Base-by-base conservation (phyloP, 2,797 vertebrate genomes). In the Lutjanus argentimaculatus region DNA sequence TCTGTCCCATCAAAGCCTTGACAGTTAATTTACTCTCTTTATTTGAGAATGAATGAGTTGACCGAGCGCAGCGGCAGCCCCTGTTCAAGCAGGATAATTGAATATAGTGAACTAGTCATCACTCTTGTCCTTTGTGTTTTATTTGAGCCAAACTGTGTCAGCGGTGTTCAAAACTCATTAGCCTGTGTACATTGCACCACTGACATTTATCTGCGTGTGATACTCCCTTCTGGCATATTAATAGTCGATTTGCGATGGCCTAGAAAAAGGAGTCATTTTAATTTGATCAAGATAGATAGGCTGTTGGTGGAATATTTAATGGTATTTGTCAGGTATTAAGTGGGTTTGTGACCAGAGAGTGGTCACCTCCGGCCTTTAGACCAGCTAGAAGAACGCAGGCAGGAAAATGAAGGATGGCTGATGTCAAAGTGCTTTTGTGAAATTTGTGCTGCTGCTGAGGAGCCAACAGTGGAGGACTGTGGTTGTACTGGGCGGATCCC, bases 121-220 rank as follows among this genome's bases (percentile, higher is more conserved):
- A 83, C 72, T 89, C 78, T 74, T 87, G 82, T 87, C 85, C 80
- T 80, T 81, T 80, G 69, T 81, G 80, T 66, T 90, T 80, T 86
- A 65, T 92, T 85, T 81, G 75, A 87, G 77, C 66, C 79, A 82
- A 72, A 83, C 72, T 19, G 73, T 89, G 84, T 91, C 84, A 88
- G 89, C 65, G 45, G 55, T 70, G 55, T 87, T 93, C 85, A 87
- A 82, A 92, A 92, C 88, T 89, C 90, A 94, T 94, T 93, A 93
- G 83, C 84, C 80, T 72, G 77, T 89, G 83, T 87, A 79, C 72
- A 63, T 85, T 87, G 65, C 53, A 79, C 59, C 69, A 25, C 85
- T 85, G 89, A 85, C 84, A 85, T 92, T 87, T 87, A 85, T 90
- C 80, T 70, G 30, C 51, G 45, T 56, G 40, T 62, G 76, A 86